A percentile compares a stretch with the other conserved stretches of the same genome.
Evolutionary conservation across 1,140 invertebrate species (phyloP).

Genomic region (Apis mellifera): Amel_HAv3.1 CM009932.2:1653001-1653500

Average conservation of each 20-base stretch:
- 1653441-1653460: not conserved
- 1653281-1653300: constrained; percentile 21
- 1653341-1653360: not conserved
- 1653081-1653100: constrained; percentile 38
- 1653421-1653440: not conserved
- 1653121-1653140: constrained; percentile 95
- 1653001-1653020: not conserved
- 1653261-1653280: constrained; percentile 23
- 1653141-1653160: constrained; percentile 90
- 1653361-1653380: not conserved
- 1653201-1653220: constrained; percentile 90
- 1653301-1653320: constrained; percentile 33
- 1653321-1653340: constrained; percentile 17
- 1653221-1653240: constrained; percentile 82
- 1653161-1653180: constrained; percentile 95
- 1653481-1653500: not conserved
- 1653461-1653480: not conserved
- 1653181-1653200: constrained; percentile 93
- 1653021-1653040: not conserved
- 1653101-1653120: constrained; percentile 88
- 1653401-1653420: not conserved
- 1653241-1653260: constrained; percentile 31
- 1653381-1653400: not conserved
- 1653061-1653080: not conserved
- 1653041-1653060: not conserved